phyloP scores from a whole-genome alignment of 2,888 invertebrate genomes.

The Pristionchus entomophagus region DNA sequence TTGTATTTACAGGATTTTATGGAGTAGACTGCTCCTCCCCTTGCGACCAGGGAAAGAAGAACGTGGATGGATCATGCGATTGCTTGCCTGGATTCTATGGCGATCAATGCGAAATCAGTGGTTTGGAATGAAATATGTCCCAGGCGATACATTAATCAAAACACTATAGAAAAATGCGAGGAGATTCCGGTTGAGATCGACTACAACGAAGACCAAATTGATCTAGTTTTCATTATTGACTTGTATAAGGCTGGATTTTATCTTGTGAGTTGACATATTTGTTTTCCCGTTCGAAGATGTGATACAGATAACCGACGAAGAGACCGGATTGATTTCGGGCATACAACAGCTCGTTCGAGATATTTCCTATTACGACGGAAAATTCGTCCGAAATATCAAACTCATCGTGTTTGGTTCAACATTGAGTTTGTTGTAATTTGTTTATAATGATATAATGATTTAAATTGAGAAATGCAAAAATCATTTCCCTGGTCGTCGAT shows the following conservation, averaged over 20 bases:
- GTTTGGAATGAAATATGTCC: background rate
- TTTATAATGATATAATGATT: background rate
- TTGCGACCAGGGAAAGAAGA: background rate
- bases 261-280: background rate
- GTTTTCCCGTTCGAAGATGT: background rate
- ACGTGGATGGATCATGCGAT: background rate
- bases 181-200: background rate
- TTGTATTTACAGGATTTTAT: background rate
- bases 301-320: background rate
- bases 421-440: background rate
- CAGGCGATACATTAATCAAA: too few relatives aligned
- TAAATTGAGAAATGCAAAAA: background rate
- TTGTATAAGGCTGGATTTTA: background rate
- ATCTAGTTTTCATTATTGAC: background rate
- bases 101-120: background rate
- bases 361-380: conserved; percentile 12
- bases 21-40: background rate
- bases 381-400: background rate
- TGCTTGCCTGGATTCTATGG: background rate
- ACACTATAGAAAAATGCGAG: background rate
- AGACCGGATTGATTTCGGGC: background rate
- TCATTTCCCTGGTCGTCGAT: background rate
- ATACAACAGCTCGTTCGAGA: background rate
- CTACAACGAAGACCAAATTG: background rate
- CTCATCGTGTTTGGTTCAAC: background rate